Conservation (phyloP, 2,113 vertebrate species). For the Poeciliopsis occidentalis region DNA sequence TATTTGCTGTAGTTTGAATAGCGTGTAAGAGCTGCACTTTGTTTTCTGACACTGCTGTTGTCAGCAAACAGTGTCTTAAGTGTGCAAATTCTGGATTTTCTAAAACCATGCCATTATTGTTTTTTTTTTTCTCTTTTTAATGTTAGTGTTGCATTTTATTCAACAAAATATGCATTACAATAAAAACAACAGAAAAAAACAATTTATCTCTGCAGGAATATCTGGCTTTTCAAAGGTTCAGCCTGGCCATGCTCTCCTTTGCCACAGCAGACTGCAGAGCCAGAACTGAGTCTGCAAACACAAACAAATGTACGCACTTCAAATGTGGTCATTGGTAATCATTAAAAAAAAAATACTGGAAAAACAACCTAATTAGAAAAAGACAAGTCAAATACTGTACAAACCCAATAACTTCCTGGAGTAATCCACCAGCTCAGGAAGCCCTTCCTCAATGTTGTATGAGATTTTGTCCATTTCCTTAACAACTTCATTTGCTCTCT, state of each 20-base stretch:
- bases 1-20: too few species aligned
- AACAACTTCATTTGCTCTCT: slow-evolving; percentile 55
- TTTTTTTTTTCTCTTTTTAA: too few species aligned
- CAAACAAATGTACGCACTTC: neutral
- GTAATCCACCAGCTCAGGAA: slow-evolving; percentile 52
- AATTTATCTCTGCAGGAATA: neutral
- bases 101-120: too few species aligned
- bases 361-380: neutral
- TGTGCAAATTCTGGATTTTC: too few species aligned
- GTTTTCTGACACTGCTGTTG: too few species aligned
- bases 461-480: slow-evolving; percentile 63
- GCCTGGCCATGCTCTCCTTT: slow-evolving; percentile 32
- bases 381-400: slow-evolving; percentile 41
- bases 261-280: slow-evolving; percentile 54
- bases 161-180: neutral
- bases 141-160: neutral
- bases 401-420: slow-evolving; percentile 55
- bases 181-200: neutral
- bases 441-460: slow-evolving; percentile 53
- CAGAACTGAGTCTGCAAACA: slow-evolving; percentile 37
- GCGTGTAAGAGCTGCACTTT: too few species aligned
- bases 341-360: neutral
- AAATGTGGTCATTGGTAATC: neutral
- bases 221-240: slow-evolving; percentile 28
- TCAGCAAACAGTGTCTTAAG: too few species aligned